A percentile compares a stretch with the other conserved stretches of the same genome.
Evolutionary conservation across 1,140 invertebrate species (phyloP).

Genomic region (Tetraneura akinire): DNA sequence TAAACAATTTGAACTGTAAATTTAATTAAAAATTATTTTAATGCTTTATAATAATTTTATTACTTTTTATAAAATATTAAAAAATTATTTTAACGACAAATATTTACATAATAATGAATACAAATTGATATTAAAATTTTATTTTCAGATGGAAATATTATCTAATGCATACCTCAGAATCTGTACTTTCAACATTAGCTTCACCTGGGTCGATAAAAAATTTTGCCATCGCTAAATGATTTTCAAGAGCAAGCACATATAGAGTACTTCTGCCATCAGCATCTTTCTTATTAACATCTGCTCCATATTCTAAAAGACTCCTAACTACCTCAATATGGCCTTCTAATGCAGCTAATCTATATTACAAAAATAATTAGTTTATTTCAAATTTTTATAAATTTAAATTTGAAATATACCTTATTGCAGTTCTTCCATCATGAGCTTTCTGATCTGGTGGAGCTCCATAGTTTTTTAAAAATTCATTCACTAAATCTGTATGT

Average conservation of each 20-base stretch:
- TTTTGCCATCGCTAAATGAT: slow-evolving; percentile 80
- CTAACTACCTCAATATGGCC: slow-evolving; percentile 83
- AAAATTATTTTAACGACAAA: no score
- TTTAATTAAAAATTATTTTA: no score
- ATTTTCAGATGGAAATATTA: no score
- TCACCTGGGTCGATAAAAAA: slow-evolving; percentile 77
- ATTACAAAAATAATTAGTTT: slow-evolving; percentile 21
- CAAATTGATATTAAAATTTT: no score
- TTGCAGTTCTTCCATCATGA: slow-evolving; percentile 90
- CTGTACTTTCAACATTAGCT: slow-evolving; percentile 82
- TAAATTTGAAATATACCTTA: slow-evolving; percentile 64
- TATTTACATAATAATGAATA: no score
- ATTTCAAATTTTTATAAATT: background rate
- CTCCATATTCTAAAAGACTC: slow-evolving; percentile 71
- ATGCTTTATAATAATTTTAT: no score
- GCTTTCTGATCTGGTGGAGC: slow-evolving; percentile 86
- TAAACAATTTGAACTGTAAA: no score
- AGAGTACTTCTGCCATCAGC: slow-evolving; percentile 89
- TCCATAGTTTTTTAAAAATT: slow-evolving; percentile 72
- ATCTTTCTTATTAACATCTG: slow-evolving; percentile 88
- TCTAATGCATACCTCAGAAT: slow-evolving; percentile 72
- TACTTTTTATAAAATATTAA: no score
- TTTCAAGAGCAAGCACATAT: slow-evolving; percentile 89
- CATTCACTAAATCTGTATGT: slow-evolving; percentile 71
- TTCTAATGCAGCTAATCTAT: slow-evolving; percentile 77